Base-by-base conservation (phyloP, 2,797 vertebrate genomes). In the Danio tinwini region DNA sequence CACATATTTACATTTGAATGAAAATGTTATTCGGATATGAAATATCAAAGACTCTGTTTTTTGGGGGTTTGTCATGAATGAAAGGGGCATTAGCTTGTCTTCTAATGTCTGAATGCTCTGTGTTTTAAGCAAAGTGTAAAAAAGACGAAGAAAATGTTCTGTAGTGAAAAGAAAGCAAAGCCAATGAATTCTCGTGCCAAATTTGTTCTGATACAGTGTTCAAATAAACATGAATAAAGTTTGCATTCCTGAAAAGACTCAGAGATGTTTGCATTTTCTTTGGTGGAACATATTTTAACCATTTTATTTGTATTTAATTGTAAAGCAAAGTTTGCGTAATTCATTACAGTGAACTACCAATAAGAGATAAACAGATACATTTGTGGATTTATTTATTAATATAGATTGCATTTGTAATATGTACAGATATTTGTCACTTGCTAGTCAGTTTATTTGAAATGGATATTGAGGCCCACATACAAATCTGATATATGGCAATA, bases 301-400 rank as follows among this genome's bases (percentile, higher is more conserved):
- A 44, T n/a, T 16, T 21, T 49, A 70, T 44, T 70, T 49, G 63
- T n/a, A 21, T 72, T 65, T 9, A 50, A 49, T 61, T 67, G n/a
- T n/a, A 17, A 29, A 39, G 6, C 42, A 47, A 16, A 29, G 13
- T 61, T 76, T 73, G 67, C 12, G 62, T 45, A 78, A 71, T 62
- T 17, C 7, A 71, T 62, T 76, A 11, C 47, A 42, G 1, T 74
- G 13, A 62, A 40, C 47, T 12, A 42, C 17, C 14, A 74, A 65
- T 59, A 58, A 58, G 40, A 52, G 17, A n/a, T 77, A 59, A 75
- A 45, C 77, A 84, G 80, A 86, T 80, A 84, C 71, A 87, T 84
- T 90, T 87, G 87, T 83, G 83, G 40, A 85, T 93, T 94, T 94
- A 92, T 91, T 93, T 87, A 91, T 88, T 85, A 92, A 91, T 94